Evolutionary conservation across 2,113 vertebrate genomes (phyloP), one percentile per base, ranked within the genome.

Genomic region (Macheiramphus alcinus): DNA sequence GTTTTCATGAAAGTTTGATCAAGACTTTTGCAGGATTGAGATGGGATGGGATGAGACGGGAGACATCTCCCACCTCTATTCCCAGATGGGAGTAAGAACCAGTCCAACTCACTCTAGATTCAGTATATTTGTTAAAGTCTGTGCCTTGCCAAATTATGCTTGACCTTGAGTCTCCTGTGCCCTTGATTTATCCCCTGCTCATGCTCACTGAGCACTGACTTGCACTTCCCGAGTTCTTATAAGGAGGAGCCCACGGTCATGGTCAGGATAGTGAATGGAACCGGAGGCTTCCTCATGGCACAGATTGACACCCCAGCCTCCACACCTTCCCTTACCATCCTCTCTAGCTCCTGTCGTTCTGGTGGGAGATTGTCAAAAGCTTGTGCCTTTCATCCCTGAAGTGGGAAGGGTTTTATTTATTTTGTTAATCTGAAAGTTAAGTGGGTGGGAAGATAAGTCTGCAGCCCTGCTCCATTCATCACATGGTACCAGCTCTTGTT

Each of bases 351-450:
- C 79, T 88, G 25, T 18, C 50, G 5, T 73, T 66, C 79, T 50
- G 45, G 42, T 73, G 82, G 79, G 85, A 90, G 55, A 59, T 47
- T 85, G 56, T 71, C 59, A 88, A 45, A 82, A 85, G 45, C 91
- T 52, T 21, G 27, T 91, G 87, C 66, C 42, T 90, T 97, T 93
- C 81, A 86, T 90, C 84, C 70, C 74, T 67, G 38, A 59, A 94
- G 92, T 70, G 75, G 85, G 95, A 92, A 80, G 67, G 79, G 63
- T 82, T 93, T 85, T 93, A 75, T 96, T 97, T 95, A 80, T 91
- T 95, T 95, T 86, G 87, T 80, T 96, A 94, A 97, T 97, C 88
- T 50, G 2, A 26, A 95, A 95, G 71, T 90, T 73, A 83, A 96
- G 97, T 88, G 92, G 93, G 92, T 88, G 85, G 97, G 93, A 93